Conservation (phyloP, 2,888 invertebrate species). For the Chaetogeoica ovagalla region DNA sequence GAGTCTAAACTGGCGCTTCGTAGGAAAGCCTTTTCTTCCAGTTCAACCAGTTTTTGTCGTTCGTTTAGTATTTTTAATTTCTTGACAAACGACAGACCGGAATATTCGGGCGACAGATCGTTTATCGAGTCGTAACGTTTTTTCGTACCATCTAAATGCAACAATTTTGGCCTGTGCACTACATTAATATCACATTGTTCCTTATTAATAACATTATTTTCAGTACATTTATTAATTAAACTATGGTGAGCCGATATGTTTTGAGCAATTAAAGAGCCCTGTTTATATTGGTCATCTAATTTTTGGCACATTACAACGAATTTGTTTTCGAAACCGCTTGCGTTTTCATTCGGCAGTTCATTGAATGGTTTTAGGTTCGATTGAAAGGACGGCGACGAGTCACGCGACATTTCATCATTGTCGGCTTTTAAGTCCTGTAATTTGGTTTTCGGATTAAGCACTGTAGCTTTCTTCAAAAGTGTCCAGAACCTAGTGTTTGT, state of each 20-base stretch:
- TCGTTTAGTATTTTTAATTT: conserved; percentile 86
- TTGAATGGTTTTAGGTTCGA: not conserved
- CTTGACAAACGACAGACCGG: conserved; percentile 83
- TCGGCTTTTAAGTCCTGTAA: conserved; percentile 27
- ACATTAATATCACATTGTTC: conserved; percentile 50
- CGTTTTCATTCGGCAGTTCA: not conserved
- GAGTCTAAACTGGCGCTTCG: conserved; percentile 77
- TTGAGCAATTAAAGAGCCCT: conserved; percentile 51
- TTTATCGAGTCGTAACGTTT: conserved; percentile 75
- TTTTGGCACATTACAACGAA: conserved; percentile 46
- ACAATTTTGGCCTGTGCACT: conserved; percentile 27
- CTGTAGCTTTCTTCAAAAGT: conserved; percentile 73
- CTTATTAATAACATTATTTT: conserved; percentile 44
- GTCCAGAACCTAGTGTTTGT: conserved; percentile 71
- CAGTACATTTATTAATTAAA: conserved; percentile 39
- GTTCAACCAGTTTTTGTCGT: conserved; percentile 80
- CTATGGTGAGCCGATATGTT: conserved; percentile 48
- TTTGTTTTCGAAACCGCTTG: not conserved
- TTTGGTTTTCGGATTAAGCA: conserved; percentile 39
- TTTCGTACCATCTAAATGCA: conserved; percentile 27
- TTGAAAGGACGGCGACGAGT: not conserved
- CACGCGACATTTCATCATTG: conserved; percentile 1
- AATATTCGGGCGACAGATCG: conserved; percentile 84
- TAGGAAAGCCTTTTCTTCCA: conserved; percentile 69
- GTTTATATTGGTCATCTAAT: conserved; percentile 49